These are phyloP conservation scores for Siniperca chuatsi DNA, from an alignment of 2,113 vertebrate species.

Conservation along the genomic window DNA sequence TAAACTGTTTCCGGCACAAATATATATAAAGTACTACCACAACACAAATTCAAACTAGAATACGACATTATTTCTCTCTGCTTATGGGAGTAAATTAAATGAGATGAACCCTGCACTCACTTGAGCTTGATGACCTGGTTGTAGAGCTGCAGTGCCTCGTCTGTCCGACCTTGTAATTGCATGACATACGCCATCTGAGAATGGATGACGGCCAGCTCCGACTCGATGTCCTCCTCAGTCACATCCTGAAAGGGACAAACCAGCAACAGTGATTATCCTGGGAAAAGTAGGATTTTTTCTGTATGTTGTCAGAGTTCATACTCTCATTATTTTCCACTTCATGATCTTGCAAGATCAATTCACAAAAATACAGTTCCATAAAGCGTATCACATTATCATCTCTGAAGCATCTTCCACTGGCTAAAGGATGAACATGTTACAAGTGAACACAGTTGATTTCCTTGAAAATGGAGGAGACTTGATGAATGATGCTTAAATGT, in stretches of 20 bases:
- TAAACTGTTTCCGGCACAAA: background rate
- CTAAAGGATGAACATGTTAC: background rate
- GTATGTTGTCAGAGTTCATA: background rate
- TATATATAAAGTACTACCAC: too few species aligned
- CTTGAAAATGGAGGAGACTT: background rate
- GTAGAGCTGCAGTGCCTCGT: slow-evolving; percentile 97
- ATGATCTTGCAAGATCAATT: background rate
- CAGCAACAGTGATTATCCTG: background rate
- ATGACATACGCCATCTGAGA: slow-evolving; percentile 98
- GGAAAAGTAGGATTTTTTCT: background rate
- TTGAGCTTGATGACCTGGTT: slow-evolving; percentile 99
- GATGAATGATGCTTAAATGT: background rate
- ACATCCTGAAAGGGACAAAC: slow-evolving; percentile 87
- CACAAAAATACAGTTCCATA: background rate
- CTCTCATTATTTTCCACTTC: background rate
- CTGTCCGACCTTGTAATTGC: slow-evolving; percentile 93
- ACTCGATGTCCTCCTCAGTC: slow-evolving; percentile 94
- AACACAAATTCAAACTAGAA: background rate
- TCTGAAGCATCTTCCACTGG: background rate
- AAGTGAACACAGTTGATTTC: background rate
- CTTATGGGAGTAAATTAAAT: background rate
- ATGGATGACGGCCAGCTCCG: slow-evolving; percentile 96
- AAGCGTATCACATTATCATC: background rate
- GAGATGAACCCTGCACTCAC: slow-evolving; percentile 78
- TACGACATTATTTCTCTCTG: background rate